These are phyloP conservation scores for Drosophila borborema DNA, from an alignment of 2,888 invertebrate genomes.

Conservation along the genomic window DNA sequence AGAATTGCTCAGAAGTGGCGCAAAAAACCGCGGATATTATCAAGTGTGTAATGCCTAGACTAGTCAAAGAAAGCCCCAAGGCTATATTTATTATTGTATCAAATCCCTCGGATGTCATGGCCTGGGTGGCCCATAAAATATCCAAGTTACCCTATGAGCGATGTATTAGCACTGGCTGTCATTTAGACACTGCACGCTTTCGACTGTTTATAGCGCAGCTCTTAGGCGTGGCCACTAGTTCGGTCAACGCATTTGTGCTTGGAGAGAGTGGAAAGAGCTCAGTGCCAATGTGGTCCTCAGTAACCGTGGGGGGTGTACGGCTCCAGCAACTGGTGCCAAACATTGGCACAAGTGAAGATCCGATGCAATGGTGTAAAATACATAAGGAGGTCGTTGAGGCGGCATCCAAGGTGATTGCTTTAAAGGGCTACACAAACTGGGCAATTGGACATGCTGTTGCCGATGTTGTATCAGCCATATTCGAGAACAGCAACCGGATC, in stretches of 20 bases:
- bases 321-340: conserved; percentile 89
- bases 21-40: conserved; percentile 94
- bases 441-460: conserved; percentile 92
- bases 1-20: conserved; percentile 91
- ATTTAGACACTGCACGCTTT: conserved; percentile 94
- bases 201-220: conserved; percentile 92
- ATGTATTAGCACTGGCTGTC: conserved; percentile 95
- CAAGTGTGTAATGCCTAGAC: conserved; percentile 90
- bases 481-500: conserved; percentile 89
- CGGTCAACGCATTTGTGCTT: conserved; percentile 94
- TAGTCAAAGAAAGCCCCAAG: conserved; percentile 89
- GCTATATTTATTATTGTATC: conserved; percentile 92
- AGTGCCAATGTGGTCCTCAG: conserved; percentile 95
- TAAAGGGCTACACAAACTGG: conserved; percentile 95
- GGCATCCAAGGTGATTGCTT: conserved; percentile 91
- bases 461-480: conserved; percentile 88
- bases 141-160: conserved; percentile 93
- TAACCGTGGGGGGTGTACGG: conserved; percentile 93
- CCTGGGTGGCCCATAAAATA: conserved; percentile 95
- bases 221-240: conserved; percentile 90
- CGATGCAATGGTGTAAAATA: conserved; percentile 90
- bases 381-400: conserved; percentile 91
- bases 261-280: conserved; percentile 96
- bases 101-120: conserved; percentile 95
- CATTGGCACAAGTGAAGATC: conserved; percentile 89